Conservation (phyloP, 2,888 invertebrate genomes). For the Sarcophaga caerulescens region DNA sequence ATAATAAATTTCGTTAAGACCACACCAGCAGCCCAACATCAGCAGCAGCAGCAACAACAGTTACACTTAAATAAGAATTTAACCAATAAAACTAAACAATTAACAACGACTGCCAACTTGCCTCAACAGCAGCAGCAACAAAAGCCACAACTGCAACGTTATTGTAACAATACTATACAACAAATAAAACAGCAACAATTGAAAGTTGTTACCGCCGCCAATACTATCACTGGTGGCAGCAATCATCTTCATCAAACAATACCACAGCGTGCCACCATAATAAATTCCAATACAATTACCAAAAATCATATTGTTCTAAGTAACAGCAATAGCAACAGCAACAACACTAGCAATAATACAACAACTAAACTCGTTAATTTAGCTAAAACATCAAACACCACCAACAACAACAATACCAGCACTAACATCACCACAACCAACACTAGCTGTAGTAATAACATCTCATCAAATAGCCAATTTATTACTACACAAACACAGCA, state of each 20-base stretch:
- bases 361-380: slow-evolving; percentile 51
- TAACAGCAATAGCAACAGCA: slow-evolving; percentile 55
- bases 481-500: slow-evolving; percentile 47
- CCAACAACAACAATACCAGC: slow-evolving; percentile 28
- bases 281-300: slow-evolving; percentile 65
- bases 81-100: slow-evolving; percentile 48
- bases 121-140: slow-evolving; percentile 61
- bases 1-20: slow-evolving; percentile 63
- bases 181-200: slow-evolving; percentile 63
- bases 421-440: slow-evolving; percentile 33
- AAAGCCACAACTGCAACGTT: slow-evolving; percentile 61
- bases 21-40: slow-evolving; percentile 42
- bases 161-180: slow-evolving; percentile 56
- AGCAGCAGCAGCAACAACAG: slow-evolving; percentile 44
- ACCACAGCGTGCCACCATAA: slow-evolving; percentile 68
- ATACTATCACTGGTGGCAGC: background rate
- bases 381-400: slow-evolving; percentile 42
- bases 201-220: slow-evolving; percentile 57
- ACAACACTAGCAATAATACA: slow-evolving; percentile 18
- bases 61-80: slow-evolving; percentile 57
- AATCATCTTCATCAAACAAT: slow-evolving; percentile 46
- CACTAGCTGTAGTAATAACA: slow-evolving; percentile 32
- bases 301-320: slow-evolving; percentile 56
- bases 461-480: slow-evolving; percentile 37
- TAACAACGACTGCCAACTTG: slow-evolving; percentile 66